A percentile compares a stretch with the other conserved stretches of the same genome.
phyloP scores from a whole-genome alignment of 37 sponge, comb jelly and placozoan genomes.

The Ianthella basta region DNA sequence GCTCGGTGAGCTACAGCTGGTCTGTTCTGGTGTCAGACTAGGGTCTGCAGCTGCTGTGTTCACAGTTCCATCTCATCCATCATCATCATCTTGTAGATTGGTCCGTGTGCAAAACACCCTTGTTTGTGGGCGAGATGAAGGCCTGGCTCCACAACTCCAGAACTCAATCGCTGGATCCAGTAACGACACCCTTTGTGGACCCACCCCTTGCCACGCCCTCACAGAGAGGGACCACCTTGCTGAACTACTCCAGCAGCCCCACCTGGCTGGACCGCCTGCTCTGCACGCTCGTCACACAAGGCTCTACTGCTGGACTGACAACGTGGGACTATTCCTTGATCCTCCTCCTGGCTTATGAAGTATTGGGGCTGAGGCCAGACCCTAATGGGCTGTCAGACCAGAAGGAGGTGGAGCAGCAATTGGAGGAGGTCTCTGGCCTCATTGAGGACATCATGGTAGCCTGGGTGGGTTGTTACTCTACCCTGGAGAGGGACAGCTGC shows the following conservation, averaged over 20 bases:
- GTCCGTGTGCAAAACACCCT: not conserved
- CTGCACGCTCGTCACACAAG: not conserved
- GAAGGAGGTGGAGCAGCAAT: not conserved
- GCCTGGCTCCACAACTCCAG: not conserved
- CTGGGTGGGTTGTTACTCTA: slow-evolving; percentile 7
- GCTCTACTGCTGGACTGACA: not conserved
- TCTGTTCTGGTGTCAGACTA: not conserved
- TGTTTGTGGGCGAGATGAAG: not conserved
- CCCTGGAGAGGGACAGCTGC: slow-evolving; percentile 19
- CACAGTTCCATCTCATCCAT: too few relatives aligned
- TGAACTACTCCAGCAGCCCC: not conserved
- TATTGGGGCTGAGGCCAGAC: not conserved
- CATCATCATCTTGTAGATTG: not conserved
- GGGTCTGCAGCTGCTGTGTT: too few relatives aligned
- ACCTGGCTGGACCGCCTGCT: not conserved
- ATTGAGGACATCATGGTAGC: not conserved
- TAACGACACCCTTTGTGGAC: too few relatives aligned
- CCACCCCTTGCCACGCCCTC: too few relatives aligned
- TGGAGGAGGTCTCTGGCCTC: not conserved
- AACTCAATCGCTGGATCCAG: too few relatives aligned
- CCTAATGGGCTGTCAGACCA: too few relatives aligned
- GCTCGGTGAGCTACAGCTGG: slow-evolving; percentile 35
- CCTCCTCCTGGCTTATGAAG: not conserved
- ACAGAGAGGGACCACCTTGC: too few relatives aligned
- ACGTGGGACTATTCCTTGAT: not conserved